Evolutionary conservation across 2,888 invertebrate species (phyloP), one percentile per base, ranked within the genome.

Genomic region (Operophtera brumata): DNA sequence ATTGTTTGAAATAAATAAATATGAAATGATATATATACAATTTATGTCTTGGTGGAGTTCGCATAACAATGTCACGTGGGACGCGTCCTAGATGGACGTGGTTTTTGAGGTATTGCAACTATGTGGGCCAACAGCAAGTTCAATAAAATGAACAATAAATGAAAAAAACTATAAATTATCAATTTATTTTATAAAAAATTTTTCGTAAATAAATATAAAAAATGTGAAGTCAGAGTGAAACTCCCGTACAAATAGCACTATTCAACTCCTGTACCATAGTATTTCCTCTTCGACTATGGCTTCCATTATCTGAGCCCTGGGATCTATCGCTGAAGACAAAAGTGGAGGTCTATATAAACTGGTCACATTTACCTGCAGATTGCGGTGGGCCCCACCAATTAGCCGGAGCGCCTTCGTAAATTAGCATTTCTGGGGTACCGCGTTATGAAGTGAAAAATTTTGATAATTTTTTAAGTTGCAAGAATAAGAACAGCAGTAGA

Each of bases 321-420:
- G 25, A 47, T 55, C 34, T 48, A 53, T 46, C 28, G 10, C 8
- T 25, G 14, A n/a, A 30, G 12, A 50, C 45, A 37, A 46, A 40
- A 35, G 25, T 4, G 12, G 7, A 14, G 66, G 47, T 73, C 73
- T 57, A 40, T 57, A 49, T 65, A 54, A 56, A 47, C 50, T 70
- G 67, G 73, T 49, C 68, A 46, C 63, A 63, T 67, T 70, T 62
- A 70, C 73, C 71, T 72, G 66, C 63, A 67, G 66, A 67, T 69
- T 72, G 73, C 59, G 70, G 71, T 59, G 48, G 55, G 53, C 64
- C 61, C 41, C 61, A 54, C 66, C 68, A 75, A 77, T 78, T 77
- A 76, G 63, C 46, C 42, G 36, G 61, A 62, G 53, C 55, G 62
- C 62, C 59, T 62, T 60, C 57, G 55, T 49, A 64, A 66, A 70